Conservation (phyloP, 2,888 invertebrate genomes). For the Melanostoma mellinum region DNA sequence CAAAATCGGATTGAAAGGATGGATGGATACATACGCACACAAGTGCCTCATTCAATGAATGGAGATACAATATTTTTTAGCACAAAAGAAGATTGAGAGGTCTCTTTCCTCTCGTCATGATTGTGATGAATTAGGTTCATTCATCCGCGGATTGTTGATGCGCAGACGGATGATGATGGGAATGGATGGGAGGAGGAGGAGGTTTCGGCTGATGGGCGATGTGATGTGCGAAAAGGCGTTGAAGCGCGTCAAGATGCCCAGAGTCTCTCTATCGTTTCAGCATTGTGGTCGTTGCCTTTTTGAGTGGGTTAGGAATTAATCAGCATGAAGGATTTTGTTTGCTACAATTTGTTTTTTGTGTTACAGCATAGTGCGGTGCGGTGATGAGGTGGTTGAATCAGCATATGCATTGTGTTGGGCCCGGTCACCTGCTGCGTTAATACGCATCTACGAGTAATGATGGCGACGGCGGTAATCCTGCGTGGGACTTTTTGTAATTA, state of each 20-base stretch:
- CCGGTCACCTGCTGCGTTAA: constrained; percentile 64
- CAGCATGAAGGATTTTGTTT: constrained; percentile 64
- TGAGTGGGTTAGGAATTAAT: constrained; percentile 71
- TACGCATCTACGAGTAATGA: constrained; percentile 39
- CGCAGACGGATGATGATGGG: constrained; percentile 37
- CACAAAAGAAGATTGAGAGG: constrained; percentile 39
- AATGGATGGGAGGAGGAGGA: constrained; percentile 30
- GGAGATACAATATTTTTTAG: constrained; percentile 36
- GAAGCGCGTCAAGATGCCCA: constrained; percentile 63
- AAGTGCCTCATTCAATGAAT: constrained; percentile 43
- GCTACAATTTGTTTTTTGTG: constrained; percentile 42
- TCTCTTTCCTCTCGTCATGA: constrained; percentile 50
- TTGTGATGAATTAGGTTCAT: constrained; percentile 71
- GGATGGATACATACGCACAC: constrained; percentile 14
- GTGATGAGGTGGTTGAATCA: constrained; percentile 16
- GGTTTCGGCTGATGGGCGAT: constrained; percentile 37
- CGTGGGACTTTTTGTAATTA: constrained; percentile 71
- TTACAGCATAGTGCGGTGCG: not conserved
- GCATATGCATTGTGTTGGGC: constrained; percentile 17
- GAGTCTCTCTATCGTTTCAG: constrained; percentile 6
- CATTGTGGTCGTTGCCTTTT: constrained; percentile 57
- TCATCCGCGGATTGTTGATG: constrained; percentile 67
- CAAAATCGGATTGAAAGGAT: constrained; percentile 69
- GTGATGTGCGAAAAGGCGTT: constrained; percentile 69
- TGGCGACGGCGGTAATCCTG: constrained; percentile 46